These are phyloP conservation scores for Amblyjoppa fuscipennis DNA, from an alignment of 2,888 invertebrate genomes.

Conservation along the genomic window DNA sequence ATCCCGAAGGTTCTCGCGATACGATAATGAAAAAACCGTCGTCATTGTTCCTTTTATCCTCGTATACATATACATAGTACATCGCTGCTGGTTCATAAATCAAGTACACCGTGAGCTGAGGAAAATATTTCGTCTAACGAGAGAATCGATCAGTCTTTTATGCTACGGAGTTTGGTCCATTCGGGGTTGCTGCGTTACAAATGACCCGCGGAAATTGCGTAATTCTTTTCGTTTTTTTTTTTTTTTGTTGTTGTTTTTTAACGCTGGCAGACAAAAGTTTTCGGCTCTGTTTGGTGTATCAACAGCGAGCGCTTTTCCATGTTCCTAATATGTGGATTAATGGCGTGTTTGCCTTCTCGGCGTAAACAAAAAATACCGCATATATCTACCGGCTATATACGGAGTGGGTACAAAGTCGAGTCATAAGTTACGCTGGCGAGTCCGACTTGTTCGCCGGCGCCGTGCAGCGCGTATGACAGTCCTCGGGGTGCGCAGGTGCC, in stretches of 20 bases:
- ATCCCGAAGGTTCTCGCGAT: background rate
- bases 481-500: constrained; percentile 73
- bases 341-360: constrained; percentile 23
- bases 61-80: constrained; percentile 4
- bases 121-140: constrained; percentile 44
- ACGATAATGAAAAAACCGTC: constrained; percentile 55
- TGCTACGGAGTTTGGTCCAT: constrained; percentile 8
- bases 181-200: constrained; percentile 27
- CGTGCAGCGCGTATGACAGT: constrained; percentile 71
- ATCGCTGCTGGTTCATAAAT: constrained; percentile 55
- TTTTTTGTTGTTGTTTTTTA: background rate
- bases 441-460: constrained; percentile 18
- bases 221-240: background rate
- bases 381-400: constrained; percentile 9
- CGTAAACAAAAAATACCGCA: constrained; percentile 12
- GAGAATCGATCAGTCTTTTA: constrained; percentile 30
- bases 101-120: constrained; percentile 14
- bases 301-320: constrained; percentile 21
- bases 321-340: constrained; percentile 45
- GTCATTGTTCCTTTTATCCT: constrained; percentile 50
- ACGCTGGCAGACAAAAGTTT: constrained; percentile 12
- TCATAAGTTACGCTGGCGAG: constrained; percentile 46
- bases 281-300: background rate
- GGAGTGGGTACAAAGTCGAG: constrained; percentile 32
- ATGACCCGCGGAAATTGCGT: constrained; percentile 20